Evolutionary conservation across 2,797 vertebrate genomes (phyloP), one percentile per base, ranked within the genome.

Genomic region (Lophotriccus pileatus): DNA sequence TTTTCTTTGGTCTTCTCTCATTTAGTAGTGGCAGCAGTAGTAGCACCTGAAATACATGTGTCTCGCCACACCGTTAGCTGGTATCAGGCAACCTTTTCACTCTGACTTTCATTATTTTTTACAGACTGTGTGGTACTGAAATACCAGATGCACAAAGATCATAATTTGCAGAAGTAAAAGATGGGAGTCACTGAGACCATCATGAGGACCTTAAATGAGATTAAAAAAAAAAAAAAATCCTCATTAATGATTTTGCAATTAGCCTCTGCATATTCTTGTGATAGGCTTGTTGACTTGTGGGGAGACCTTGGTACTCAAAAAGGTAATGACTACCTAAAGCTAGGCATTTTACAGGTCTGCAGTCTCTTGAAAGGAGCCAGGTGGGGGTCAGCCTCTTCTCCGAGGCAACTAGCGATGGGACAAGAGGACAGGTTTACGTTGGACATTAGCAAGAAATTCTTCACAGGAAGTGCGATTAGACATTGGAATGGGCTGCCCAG

Each of bases 231-330:
- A 5, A 24, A 47, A 9, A 14, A 11, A 0, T 39, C 2, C 30
- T 95, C 46, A 66, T 64, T 74, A 43, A 88, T 80, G 53, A 82
- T 96, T 93, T 96, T 53, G 60, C 36, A 18, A 81, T 96, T 87
- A 89, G 44, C 85, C 83, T 94, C 41, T 91, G 37, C 90, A 75
- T 70, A 67, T 30, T 70, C 87, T 67, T 82, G 70, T 88, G 86
- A 80, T 55, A 84, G 58, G 76, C 53, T 62, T 1, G 2, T 60
- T 91, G 89, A 81, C 37, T 73, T 39, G 28, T 60, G 41, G 72
- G 60, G 28, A 95, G 74, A 94, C 84, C 73, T 95, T 88, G 95
- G 91, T 97, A 96, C 96, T 97, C 70, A 39, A 63, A 94, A 79
- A 95, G 84, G 50, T 88, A 75, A 92, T 59, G 87, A 72, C 56